These are phyloP conservation scores for Euschistus heros DNA, from an alignment of 1,140 invertebrate species.

Conservation along the genomic window DNA sequence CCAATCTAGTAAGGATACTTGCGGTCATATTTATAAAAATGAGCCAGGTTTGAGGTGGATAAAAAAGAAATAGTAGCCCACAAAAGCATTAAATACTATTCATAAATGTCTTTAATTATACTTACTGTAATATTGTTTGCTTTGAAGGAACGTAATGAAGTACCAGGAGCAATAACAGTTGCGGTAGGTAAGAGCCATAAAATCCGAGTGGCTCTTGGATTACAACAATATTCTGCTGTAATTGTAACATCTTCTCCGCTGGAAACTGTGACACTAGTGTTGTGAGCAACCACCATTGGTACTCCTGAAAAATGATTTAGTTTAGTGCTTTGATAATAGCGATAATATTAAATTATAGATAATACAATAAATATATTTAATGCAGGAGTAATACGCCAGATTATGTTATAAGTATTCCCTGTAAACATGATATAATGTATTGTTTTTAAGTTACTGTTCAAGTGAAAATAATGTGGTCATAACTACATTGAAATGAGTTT, in stretches of 20 bases:
- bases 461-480: too few relatives aligned
- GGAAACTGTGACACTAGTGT: slow-evolving; percentile 41
- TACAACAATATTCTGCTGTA: slow-evolving; percentile 46
- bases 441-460: too few relatives aligned
- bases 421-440: too few relatives aligned
- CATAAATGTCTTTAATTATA: slow-evolving; percentile 6
- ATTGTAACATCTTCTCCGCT: slow-evolving; percentile 42
- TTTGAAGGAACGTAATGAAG: slow-evolving; percentile 38
- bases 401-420: too few relatives aligned
- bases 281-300: slow-evolving; percentile 44
- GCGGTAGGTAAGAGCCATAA: slow-evolving; percentile 44
- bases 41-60: too few relatives aligned
- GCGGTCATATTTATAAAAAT: too few relatives aligned
- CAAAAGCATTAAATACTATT: too few relatives aligned
- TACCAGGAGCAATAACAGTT: slow-evolving; percentile 42
- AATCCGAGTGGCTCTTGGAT: slow-evolving; percentile 42
- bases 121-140: slow-evolving; percentile 45
- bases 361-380: too few relatives aligned
- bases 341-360: not conserved
- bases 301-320: slow-evolving; percentile 38
- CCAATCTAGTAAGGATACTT: too few relatives aligned
- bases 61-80: too few relatives aligned
- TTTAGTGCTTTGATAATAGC: not conserved
- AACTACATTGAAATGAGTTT: too few relatives aligned
- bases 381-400: too few relatives aligned